A percentile compares a stretch with the other conserved stretches of the same genome.
Evolutionary conservation across 2,113 vertebrate species (phyloP).

Genomic region (Calyptommatus sinebrachiatus): DNA sequence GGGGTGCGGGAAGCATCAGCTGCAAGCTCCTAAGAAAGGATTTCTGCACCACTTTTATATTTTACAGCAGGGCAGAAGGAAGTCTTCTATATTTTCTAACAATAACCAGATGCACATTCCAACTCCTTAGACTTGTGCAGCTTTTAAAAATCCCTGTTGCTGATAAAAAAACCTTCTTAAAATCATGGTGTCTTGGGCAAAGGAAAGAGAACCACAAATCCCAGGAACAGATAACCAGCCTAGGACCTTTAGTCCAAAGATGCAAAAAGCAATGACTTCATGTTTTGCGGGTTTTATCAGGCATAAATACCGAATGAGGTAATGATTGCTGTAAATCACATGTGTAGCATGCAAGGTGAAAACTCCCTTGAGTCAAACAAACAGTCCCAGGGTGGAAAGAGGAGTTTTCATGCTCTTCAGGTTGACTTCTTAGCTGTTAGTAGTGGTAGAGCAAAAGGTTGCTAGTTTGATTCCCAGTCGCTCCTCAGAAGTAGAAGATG

Average conservation of each 20-base stretch:
- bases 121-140: conserved; percentile 45
- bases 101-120: conserved; percentile 51
- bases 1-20: conserved; percentile 20
- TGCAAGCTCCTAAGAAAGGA: conserved; percentile 24
- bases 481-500: too few species aligned
- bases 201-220: conserved; percentile 19
- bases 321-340: conserved; percentile 2
- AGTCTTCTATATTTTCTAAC: not conserved
- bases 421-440: too few species aligned
- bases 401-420: not conserved
- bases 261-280: not conserved
- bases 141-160: conserved; percentile 31
- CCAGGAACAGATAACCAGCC: conserved; percentile 5
- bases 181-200: not conserved
- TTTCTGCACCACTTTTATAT: conserved; percentile 29
- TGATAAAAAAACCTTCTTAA: conserved; percentile 35
- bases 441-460: too few species aligned
- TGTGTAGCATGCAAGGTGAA: not conserved
- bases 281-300: conserved; percentile 1
- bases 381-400: not conserved
- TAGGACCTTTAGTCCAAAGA: conserved; percentile 22
- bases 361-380: conserved; percentile 8
- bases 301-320: not conserved
- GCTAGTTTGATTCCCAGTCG: too few species aligned
- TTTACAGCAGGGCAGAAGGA: not conserved